A percentile compares a stretch with the other conserved stretches of the same genome.
Conservation (phyloP, 2,113 vertebrate species). For the Ploceus nigricollis region DNA sequence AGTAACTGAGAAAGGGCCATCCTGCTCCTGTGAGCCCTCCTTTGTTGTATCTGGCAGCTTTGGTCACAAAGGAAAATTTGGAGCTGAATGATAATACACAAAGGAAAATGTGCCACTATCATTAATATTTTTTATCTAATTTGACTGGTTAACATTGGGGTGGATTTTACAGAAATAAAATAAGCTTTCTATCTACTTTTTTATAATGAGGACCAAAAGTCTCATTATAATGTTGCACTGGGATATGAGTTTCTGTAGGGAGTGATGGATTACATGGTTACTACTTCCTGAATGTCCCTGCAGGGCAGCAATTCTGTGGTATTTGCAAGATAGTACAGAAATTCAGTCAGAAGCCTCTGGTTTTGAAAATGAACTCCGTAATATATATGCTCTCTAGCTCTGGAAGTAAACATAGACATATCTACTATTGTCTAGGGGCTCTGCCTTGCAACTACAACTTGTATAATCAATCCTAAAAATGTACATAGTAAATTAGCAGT, state of each 20-base stretch:
- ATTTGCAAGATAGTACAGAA: conserved; percentile 9
- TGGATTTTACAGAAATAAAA: background rate
- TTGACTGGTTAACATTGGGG: background rate
- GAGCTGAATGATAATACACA: background rate
- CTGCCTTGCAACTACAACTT: background rate
- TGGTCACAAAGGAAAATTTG: background rate
- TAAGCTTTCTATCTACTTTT: background rate
- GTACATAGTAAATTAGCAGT: background rate
- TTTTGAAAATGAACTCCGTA: conserved; percentile 35
- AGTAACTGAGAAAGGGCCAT: background rate
- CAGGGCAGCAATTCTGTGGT: background rate
- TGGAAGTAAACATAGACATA: background rate
- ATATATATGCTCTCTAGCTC: background rate
- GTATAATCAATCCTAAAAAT: conserved; percentile 4
- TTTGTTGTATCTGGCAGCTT: background rate
- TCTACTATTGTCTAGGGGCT: background rate
- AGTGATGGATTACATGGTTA: conserved; percentile 1
- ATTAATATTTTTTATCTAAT: background rate
- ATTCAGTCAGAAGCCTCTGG: background rate
- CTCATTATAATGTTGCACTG: background rate
- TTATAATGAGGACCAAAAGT: background rate
- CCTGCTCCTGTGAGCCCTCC: background rate
- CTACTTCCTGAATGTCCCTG: background rate
- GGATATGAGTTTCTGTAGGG: background rate
- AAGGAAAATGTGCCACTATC: background rate